Conservation (phyloP, 2,888 invertebrate genomes). For the Apodemia hepburni region DNA sequence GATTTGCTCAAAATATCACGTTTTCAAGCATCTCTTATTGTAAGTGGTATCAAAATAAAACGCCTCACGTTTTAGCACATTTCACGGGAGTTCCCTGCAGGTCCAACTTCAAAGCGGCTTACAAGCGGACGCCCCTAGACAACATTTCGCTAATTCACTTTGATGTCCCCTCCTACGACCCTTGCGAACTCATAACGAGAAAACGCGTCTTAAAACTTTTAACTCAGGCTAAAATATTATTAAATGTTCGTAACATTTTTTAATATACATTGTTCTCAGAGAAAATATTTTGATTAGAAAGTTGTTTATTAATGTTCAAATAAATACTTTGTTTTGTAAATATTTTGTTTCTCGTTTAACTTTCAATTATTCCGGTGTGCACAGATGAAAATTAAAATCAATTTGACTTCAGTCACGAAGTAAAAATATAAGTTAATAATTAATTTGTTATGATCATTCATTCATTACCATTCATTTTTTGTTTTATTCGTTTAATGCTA, state of each 20-base stretch:
- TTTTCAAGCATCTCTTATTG: slow-evolving; percentile 31
- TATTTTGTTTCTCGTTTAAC: no score
- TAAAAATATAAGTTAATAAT: not conserved
- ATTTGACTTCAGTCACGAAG: not conserved
- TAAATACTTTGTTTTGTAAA: slow-evolving; percentile 2
- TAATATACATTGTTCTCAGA: slow-evolving; percentile 36
- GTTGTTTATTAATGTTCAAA: not conserved
- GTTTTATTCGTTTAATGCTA: no score
- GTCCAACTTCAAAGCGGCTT: slow-evolving; percentile 74
- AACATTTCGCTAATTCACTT: slow-evolving; percentile 78
- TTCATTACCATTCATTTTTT: not conserved
- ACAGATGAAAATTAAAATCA: not conserved
- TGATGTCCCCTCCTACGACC: slow-evolving; percentile 64
- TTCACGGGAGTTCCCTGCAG: slow-evolving; percentile 58
- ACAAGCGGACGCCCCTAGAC: slow-evolving; percentile 77
- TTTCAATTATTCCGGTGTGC: slow-evolving; percentile 3
- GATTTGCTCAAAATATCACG: slow-evolving; percentile 26
- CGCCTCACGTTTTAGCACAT: slow-evolving; percentile 55
- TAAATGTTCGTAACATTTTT: slow-evolving; percentile 61
- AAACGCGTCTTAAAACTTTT: slow-evolving; percentile 72
- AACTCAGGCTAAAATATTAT: slow-evolving; percentile 63
- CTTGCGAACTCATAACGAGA: slow-evolving; percentile 56
- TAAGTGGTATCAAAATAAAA: slow-evolving; percentile 56
- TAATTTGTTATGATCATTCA: not conserved
- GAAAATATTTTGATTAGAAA: slow-evolving; percentile 21